Base-by-base conservation (phyloP, 1,140 invertebrate genomes). In the Penaeus indicus region DNA sequence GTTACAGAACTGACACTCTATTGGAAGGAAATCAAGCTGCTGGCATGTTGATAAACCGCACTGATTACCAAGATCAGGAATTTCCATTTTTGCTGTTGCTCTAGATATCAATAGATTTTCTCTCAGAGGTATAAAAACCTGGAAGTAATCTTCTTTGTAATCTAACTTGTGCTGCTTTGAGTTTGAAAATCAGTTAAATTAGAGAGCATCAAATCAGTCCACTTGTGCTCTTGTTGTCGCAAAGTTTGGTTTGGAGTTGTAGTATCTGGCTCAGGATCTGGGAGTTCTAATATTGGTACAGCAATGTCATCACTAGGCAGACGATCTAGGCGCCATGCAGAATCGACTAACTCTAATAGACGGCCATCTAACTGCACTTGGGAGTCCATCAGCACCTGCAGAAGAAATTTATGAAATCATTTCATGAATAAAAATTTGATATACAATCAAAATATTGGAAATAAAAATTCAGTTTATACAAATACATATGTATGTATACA, bases 251-350 rank as follows among this genome's bases (percentile, higher is more conserved):
- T 96, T 64, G 96, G 96, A 92, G 98, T 97, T 32, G 96, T 97
- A 92, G 97, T 97, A 92, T 99, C 97, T 54, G 97, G 97, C 93
- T 99, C 98, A 2, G 97, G 97, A 94, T 98, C 97, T 11, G 97
- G 97, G 60, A 99, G 93, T 93, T 99, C 97, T 91, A 95, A 94
- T 72, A 96, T 92, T 18, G 98, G 97, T 19, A 99, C 97, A 85
- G 95, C 94, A 91, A 99, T 97, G 92, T 98, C 97, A 92, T 99
- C 97, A 91, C 96, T 94, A 22, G 97, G 97, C 61, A 99, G 93
- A 90, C 96, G 94, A 92, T 98, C 97, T 91, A 95, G 95, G 88
- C 96, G 94, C 98, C 98, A 99, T 91, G 95, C 95, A 90, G 97
- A 95, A 93, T 98, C 97, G 82, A 98, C 96, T 88, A 98, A 94